phyloP scores from a whole-genome alignment of 23 tunicate species.

The Clavelina lepadiformis region DNA sequence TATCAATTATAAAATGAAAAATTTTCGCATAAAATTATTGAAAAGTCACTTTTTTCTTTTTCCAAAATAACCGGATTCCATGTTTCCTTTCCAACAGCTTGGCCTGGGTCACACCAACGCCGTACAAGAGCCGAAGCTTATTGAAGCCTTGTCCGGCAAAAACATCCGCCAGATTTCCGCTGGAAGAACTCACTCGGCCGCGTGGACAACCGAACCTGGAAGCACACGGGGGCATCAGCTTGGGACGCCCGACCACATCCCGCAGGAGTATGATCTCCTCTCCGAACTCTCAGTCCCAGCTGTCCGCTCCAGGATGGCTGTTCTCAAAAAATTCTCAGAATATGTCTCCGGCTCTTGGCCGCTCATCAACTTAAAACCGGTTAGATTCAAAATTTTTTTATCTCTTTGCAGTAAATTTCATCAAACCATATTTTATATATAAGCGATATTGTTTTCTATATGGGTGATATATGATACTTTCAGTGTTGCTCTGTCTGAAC shows the following conservation, averaged over 20 bases:
- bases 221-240: slow-evolving; percentile 15
- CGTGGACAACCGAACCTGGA: slow-evolving; percentile 68
- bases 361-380: slow-evolving; percentile 40
- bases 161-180: slow-evolving; percentile 83
- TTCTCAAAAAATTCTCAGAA: slow-evolving; percentile 69
- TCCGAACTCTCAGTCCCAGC: slow-evolving; percentile 34
- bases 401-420: no score
- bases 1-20: background rate
- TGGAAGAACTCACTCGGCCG: slow-evolving; percentile 88
- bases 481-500: no score
- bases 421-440: no score
- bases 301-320: slow-evolving; percentile 45
- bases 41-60: background rate
- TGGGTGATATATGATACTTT: no score
- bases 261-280: slow-evolving; percentile 65
- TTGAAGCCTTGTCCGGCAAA: slow-evolving; percentile 48
- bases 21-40: background rate
- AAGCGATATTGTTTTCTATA: no score
- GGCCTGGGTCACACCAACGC: slow-evolving; percentile 85
- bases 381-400: no score
- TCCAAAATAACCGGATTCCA: no score
- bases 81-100: no score
- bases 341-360: slow-evolving; percentile 62
- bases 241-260: slow-evolving; percentile 80
- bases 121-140: slow-evolving; percentile 59